phyloP scores from a whole-genome alignment of 2,113 vertebrate genomes.

The Syngnathus typhle region DNA sequence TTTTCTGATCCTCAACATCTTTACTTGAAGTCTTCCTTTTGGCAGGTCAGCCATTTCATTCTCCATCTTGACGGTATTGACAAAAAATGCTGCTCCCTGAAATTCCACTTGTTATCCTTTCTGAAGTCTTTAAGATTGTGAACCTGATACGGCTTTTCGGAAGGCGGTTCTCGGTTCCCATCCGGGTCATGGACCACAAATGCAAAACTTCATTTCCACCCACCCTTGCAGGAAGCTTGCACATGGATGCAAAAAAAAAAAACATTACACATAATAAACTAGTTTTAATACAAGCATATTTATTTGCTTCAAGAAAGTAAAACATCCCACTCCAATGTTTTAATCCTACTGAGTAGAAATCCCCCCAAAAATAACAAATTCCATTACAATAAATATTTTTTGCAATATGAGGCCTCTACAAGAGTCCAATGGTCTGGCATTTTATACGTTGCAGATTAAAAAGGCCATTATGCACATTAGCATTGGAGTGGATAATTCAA shows the following conservation, averaged over 20 bases:
- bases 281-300: no score
- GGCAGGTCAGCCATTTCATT: background rate
- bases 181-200: constrained; percentile 21
- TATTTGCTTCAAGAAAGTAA: no score
- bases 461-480: constrained; percentile 21
- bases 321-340: background rate
- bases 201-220: constrained; percentile 35
- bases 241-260: no score
- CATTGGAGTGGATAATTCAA: constrained; percentile 9
- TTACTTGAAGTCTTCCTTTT: no score
- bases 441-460: constrained; percentile 9
- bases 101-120: background rate
- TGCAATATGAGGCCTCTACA: background rate
- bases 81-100: background rate
- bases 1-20: background rate
- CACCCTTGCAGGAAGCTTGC: no score
- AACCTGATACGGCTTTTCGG: constrained; percentile 26
- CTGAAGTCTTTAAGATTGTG: constrained; percentile 18
- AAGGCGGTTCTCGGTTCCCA: constrained; percentile 14
- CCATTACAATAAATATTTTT: background rate
- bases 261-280: no score
- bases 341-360: background rate
- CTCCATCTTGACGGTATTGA: background rate
- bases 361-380: background rate
- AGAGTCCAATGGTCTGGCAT: background rate